phyloP scores from a whole-genome alignment of 2,797 vertebrate species.

The Smutsia gigantea region DNA sequence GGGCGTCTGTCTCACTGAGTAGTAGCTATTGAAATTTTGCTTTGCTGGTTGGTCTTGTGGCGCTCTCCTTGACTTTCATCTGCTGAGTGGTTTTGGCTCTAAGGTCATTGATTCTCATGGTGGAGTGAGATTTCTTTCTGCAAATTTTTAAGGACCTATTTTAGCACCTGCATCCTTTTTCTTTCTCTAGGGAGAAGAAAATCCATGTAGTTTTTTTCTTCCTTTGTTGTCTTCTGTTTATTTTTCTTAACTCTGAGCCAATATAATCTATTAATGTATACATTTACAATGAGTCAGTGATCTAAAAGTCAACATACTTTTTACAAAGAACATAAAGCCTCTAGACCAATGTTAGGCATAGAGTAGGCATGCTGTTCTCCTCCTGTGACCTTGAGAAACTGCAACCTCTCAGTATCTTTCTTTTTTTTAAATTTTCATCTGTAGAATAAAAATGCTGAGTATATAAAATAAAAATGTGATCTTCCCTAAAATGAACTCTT shows the following conservation, averaged over 20 bases:
- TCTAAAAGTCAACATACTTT: not conserved
- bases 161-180: not conserved
- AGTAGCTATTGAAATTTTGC: not conserved
- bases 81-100: not conserved
- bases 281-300: not conserved
- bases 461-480: not conserved
- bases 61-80: not conserved
- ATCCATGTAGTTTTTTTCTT: not conserved
- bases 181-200: not conserved
- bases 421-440: not conserved
- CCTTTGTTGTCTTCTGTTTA: not conserved
- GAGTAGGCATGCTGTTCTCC: not conserved
- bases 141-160: not conserved
- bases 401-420: not conserved
- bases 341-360: not conserved
- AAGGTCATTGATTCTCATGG: not conserved
- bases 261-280: not conserved
- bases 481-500: slow-evolving; percentile 4
- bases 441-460: not conserved
- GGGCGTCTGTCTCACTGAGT: not conserved
- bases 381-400: not conserved
- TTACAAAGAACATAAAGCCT: not conserved
- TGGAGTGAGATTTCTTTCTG: not conserved
- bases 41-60: not conserved
- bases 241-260: not conserved